Base-by-base conservation (phyloP, 2,888 invertebrate genomes). In the Acanthopleura granulata region DNA sequence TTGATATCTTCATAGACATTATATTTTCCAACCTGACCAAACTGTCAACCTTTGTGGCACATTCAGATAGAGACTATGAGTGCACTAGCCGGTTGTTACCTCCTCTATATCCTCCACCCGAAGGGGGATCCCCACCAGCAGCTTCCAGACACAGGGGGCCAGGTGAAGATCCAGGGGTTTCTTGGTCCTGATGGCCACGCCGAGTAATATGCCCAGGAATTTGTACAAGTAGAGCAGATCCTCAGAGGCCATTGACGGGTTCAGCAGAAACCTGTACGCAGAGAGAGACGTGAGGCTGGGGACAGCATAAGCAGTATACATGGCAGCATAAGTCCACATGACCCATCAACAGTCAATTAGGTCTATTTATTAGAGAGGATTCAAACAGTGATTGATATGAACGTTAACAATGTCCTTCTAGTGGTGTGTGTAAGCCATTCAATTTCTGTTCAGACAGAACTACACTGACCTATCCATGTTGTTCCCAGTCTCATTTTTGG, bases 151-250 rank as follows among this genome's bases (percentile, higher is more conserved):
- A 79, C 83, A 83, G 0, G 93, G 93, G 0, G 93, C 93, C 69
- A 94, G 88, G 49, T 93, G 93, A 49, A 94, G 90, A 29, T 93
- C 93, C 30, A 94, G 88, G 0, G 94, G 93, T 87, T 93, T 94
- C 86, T 93, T 93, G n/a, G 94, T 94, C 73, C 94, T 90, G 51
- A 94, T 92, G 0, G 94, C 93, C 57, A 94, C 93, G 1, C 93
- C 93, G 88, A 93, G 93, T 74, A 94, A 86, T 74, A 93, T 93
- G 18, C 93, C 93, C 78, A 94, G 89, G 88, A 94, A 94, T 85
- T 93, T 93, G 85, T 93, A 93, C 91, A 92, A 92, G 18, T 89
- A 84, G n/a, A 93, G 85, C 81, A 93, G 91, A 78, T 93, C 93
- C 0, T 91, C 88, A 0, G 91, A 90, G n/a, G 88, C 91, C 77